phyloP scores from a whole-genome alignment of 2,797 vertebrate genomes.

The Sciaenops ocellatus region DNA sequence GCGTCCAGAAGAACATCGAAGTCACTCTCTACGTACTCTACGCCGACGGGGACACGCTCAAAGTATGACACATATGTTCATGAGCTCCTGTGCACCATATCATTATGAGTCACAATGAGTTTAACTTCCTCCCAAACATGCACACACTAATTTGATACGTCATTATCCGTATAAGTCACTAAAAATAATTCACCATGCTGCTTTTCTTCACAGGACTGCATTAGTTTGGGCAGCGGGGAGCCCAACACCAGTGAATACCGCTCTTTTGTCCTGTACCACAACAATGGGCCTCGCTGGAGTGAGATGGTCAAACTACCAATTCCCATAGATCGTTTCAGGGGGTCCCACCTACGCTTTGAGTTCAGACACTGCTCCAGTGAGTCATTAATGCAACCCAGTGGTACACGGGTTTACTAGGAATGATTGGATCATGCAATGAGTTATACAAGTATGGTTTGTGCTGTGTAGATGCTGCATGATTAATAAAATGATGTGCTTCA shows the following conservation, averaged over 20 bases:
- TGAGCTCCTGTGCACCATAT: conserved; percentile 21
- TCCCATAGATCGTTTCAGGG: conserved; percentile 97
- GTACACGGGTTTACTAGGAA: conserved; percentile 33
- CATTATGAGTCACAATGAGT: conserved; percentile 39
- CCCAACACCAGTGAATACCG: conserved; percentile 93
- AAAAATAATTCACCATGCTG: not conserved
- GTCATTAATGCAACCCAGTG: conserved; percentile 66
- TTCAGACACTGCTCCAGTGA: conserved; percentile 99
- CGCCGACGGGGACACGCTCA: conserved; percentile 96
- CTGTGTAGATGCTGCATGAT: conserved; percentile 6
- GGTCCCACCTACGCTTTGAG: conserved; percentile 98
- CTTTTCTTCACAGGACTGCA: conserved; percentile 91
- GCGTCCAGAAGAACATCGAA: conserved; percentile 99
- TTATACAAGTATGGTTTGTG: conserved; percentile 19
- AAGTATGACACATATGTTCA: conserved; percentile 84
- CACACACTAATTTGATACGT: not conserved
- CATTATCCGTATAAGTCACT: not conserved
- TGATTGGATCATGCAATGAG: conserved; percentile 26
- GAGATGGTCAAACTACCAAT: conserved; percentile 98
- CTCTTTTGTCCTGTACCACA: conserved; percentile 99
- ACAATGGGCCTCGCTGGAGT: conserved; percentile 98
- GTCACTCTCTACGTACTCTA: conserved; percentile 98
- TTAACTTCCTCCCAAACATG: conserved; percentile 20
- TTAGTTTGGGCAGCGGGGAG: conserved; percentile 96
- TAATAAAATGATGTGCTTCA: conserved; percentile 34